phyloP scores from a whole-genome alignment of 2,113 vertebrate species.

The Oreochromis niloticus region DNA sequence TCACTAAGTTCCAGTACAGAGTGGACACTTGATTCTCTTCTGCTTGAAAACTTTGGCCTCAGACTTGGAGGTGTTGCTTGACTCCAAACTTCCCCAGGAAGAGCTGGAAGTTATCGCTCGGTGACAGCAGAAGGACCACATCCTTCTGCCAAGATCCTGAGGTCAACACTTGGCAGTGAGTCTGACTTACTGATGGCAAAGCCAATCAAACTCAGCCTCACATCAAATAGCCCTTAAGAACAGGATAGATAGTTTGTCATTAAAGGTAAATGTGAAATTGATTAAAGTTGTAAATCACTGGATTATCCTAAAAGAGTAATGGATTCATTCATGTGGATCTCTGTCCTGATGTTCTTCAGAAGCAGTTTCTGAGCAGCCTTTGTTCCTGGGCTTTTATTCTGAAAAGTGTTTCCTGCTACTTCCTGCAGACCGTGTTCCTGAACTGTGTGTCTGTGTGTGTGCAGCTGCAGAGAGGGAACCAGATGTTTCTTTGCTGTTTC shows the following conservation, averaged over 20 bases:
- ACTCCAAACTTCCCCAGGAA: background rate
- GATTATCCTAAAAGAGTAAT: background rate
- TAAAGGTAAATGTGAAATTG: background rate
- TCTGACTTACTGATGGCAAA: background rate
- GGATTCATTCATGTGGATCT: background rate
- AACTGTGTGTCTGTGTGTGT: background rate
- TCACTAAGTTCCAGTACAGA: background rate
- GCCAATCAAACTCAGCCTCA: background rate
- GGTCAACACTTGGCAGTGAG: too few relatives aligned
- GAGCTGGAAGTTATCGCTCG: background rate
- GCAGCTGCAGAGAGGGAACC: background rate
- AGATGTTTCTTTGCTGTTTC: slow-evolving; percentile 34
- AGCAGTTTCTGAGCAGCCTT: background rate
- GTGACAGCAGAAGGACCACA: background rate
- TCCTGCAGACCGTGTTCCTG: background rate
- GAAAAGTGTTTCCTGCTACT: background rate
- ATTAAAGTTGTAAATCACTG: background rate
- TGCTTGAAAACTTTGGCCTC: background rate
- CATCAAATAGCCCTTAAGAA: background rate
- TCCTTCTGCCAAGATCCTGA: background rate
- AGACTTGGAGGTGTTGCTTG: background rate
- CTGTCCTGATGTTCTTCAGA: background rate
- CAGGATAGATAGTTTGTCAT: rapidly evolving
- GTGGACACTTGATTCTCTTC: background rate
- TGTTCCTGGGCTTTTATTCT: background rate